These are phyloP conservation scores for Rhipidura dahli DNA, from an alignment of 2,113 vertebrate genomes.

Conservation along the genomic window DNA sequence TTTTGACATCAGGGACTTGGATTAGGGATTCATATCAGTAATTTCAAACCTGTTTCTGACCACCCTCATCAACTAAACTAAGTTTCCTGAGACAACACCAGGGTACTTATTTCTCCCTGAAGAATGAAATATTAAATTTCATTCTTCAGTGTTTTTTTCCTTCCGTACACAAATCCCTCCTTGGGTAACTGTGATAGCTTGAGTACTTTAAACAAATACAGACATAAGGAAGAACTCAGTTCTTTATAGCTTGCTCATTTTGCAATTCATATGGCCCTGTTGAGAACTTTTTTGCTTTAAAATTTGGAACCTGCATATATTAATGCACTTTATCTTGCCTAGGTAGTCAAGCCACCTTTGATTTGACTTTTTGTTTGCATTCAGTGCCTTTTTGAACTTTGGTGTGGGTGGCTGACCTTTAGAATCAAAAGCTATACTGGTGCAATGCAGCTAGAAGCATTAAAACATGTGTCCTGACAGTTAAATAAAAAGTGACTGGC, in stretches of 20 bases:
- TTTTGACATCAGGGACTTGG: rapidly evolving
- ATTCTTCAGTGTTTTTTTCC: background rate
- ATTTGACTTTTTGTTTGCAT: background rate
- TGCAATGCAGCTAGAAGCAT: slow-evolving; percentile 19
- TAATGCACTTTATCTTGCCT: background rate
- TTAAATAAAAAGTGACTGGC: background rate
- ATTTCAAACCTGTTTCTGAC: background rate
- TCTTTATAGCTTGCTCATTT: background rate
- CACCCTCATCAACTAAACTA: background rate
- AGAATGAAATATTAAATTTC: background rate
- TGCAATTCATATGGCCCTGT: background rate
- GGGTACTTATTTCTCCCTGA: background rate
- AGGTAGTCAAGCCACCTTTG: background rate
- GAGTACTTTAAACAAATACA: background rate
- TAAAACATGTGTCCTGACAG: background rate
- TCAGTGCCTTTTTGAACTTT: slow-evolving; percentile 29
- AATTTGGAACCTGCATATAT: background rate
- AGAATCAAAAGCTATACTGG: background rate
- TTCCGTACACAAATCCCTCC: background rate
- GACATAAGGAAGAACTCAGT: background rate
- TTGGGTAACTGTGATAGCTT: background rate
- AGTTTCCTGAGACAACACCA: background rate
- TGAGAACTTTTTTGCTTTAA: background rate
- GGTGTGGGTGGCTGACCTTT: slow-evolving; percentile 31
- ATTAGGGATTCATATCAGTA: background rate